Percentiles rank a stretch among this genome's conserved stretches.
Conservation (phyloP, 2,113 vertebrate species). For the Chauna torquata region DNA sequence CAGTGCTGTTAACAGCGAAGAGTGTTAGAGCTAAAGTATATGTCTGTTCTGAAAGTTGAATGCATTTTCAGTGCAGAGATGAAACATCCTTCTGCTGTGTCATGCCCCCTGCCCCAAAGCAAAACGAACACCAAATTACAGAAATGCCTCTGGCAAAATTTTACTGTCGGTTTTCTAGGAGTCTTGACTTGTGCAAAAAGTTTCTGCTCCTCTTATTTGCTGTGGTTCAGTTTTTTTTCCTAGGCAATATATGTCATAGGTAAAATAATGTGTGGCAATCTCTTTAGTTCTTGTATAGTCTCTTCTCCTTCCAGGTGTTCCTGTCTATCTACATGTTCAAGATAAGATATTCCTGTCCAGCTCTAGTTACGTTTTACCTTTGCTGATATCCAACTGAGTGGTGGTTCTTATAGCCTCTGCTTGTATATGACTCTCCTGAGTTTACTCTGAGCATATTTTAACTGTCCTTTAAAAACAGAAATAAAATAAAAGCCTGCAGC, state of each 20-base stretch:
- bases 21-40: background rate
- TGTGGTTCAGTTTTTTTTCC: background rate
- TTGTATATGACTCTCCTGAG: background rate
- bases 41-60: background rate
- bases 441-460: background rate
- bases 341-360: background rate
- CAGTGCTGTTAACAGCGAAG: background rate
- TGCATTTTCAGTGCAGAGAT: background rate
- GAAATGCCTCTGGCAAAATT: background rate
- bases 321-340: background rate
- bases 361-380: background rate
- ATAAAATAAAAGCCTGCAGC: background rate
- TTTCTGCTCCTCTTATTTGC: background rate
- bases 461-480: background rate
- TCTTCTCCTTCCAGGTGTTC: background rate
- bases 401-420: background rate
- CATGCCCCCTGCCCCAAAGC: background rate
- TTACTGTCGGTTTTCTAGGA: background rate
- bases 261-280: background rate
- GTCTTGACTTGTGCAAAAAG: background rate
- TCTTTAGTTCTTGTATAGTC: background rate
- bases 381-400: background rate
- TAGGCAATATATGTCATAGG: background rate
- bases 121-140: background rate
- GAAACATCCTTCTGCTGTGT: background rate